Base-by-base conservation (phyloP, 2,113 vertebrate species). In the Paralichthys olivaceus region DNA sequence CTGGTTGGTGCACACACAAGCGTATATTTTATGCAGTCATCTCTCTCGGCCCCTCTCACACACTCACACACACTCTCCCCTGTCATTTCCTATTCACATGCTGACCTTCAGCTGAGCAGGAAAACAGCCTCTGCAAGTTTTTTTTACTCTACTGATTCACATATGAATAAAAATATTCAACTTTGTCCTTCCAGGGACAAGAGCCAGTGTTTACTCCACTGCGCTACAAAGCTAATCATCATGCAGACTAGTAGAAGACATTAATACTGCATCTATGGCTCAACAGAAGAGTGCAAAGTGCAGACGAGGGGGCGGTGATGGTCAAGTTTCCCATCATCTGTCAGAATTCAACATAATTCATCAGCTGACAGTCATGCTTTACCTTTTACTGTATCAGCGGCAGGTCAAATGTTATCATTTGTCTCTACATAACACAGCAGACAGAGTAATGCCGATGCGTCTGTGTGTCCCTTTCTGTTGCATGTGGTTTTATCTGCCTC, bases 101-200 rank as follows among this genome's bases (percentile, higher is more conserved):
- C 54, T 90, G 89, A 92, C 89, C 90, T 92, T 93, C 86, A 86
- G 49, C 79, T 53, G 67, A 81, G 72, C 17, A 15, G 87, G 74
- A 80, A 86, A 87, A 83, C 80, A 81, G 40, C 66, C 75, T 83
- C 55, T 12, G 65, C 49, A 62, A 60, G 78, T 83, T 66, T 43
- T 72, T 29, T 34, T 34, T 11, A 62, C 77, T 71, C 58, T 11
- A 6, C 69, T 53, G 14, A 71, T 80, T 81, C 74, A 81, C 45
- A 79, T 55, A 83, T 77, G 58, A 76, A 83, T 67, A 79, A 57
- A 22, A 32, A 70, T 32, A 61, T 37, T 9, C 13, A 6, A 34
- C 32, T 9, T 7, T 8, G 59, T 64, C 62, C 79, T 81, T 79
- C 37, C 49, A 79, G 51, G 25, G 63, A 76, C 34, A 67, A 67